phyloP scores from a whole-genome alignment of 1,140 invertebrate genomes.

The Gryllus bimaculatus region DNA sequence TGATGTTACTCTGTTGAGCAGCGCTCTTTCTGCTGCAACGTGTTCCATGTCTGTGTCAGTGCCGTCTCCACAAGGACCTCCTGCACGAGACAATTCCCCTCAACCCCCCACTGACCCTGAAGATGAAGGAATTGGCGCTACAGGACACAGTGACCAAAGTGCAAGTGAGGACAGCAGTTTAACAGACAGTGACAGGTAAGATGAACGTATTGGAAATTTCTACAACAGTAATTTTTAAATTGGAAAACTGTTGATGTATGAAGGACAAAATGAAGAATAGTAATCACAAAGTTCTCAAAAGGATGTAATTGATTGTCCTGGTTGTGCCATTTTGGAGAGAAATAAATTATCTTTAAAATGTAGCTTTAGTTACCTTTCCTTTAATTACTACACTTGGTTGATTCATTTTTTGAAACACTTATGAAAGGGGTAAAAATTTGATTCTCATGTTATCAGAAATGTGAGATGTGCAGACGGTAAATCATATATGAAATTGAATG shows the following conservation, averaged over 20 bases:
- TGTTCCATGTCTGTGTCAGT: background rate
- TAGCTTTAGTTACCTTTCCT: too few relatives aligned
- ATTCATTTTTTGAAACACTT: too few relatives aligned
- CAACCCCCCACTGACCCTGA: constrained; percentile 24
- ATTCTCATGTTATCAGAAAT: too few relatives aligned
- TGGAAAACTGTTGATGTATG: background rate
- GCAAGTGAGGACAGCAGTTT: constrained; percentile 69
- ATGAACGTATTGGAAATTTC: constrained; percentile 17
- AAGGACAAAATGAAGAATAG: background rate
- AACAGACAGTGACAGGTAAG: constrained; percentile 56
- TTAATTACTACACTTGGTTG: too few relatives aligned
- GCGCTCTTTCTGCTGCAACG: background rate
- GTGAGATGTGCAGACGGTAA: too few relatives aligned
- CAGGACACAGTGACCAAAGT: constrained; percentile 45
- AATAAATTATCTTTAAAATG: too few relatives aligned
- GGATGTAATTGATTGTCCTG: background rate
- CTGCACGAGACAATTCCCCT: constrained; percentile 16
- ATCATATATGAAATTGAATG: background rate
- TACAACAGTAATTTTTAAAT: constrained; percentile 6
- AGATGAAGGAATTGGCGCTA: constrained; percentile 30
- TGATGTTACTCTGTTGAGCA: background rate
- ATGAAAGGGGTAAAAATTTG: too few relatives aligned
- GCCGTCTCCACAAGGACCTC: background rate
- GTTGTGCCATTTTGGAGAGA: too few relatives aligned
- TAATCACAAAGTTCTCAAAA: background rate